These are phyloP conservation scores for Drosophila hydei DNA, from an alignment of 1,140 invertebrate genomes.

Conservation along the genomic window DNA sequence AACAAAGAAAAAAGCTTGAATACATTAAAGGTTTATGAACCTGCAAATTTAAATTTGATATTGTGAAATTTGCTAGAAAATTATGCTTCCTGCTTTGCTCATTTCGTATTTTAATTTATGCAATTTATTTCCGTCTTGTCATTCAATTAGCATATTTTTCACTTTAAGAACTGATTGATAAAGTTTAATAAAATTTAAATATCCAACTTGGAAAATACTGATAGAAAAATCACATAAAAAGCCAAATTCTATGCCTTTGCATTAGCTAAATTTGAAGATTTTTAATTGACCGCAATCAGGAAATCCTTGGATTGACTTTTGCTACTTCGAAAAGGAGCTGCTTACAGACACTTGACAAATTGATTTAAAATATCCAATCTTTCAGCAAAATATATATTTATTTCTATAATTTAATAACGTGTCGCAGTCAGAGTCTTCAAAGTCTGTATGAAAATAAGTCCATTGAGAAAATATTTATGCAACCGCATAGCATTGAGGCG, in stretches of 20 bases:
- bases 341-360: too few relatives aligned
- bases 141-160: slow-evolving; percentile 29
- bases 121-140: not conserved
- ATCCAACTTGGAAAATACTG: too few relatives aligned
- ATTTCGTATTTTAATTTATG: slow-evolving; percentile 18
- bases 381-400: too few relatives aligned
- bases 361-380: too few relatives aligned
- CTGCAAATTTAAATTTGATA: slow-evolving; percentile 44
- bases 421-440: too few relatives aligned
- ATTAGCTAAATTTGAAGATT: too few relatives aligned
- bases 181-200: not conserved
- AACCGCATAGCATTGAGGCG: not conserved
- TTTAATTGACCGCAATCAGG: too few relatives aligned
- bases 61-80: slow-evolving; percentile 25
- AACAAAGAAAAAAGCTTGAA: slow-evolving; percentile 30
- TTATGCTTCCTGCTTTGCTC: slow-evolving; percentile 12
- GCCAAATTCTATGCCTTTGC: too few relatives aligned
- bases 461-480: slow-evolving; percentile 17
- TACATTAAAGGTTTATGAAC: slow-evolving; percentile 44
- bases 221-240: too few relatives aligned
- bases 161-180: not conserved
- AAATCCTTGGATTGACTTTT: too few relatives aligned
- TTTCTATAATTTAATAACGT: too few relatives aligned
- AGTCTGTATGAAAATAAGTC: not conserved
- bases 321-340: too few relatives aligned